Base-by-base conservation (phyloP, 53 echinoderm and acorn worm genomes). In the Holothuria scabra region DNA sequence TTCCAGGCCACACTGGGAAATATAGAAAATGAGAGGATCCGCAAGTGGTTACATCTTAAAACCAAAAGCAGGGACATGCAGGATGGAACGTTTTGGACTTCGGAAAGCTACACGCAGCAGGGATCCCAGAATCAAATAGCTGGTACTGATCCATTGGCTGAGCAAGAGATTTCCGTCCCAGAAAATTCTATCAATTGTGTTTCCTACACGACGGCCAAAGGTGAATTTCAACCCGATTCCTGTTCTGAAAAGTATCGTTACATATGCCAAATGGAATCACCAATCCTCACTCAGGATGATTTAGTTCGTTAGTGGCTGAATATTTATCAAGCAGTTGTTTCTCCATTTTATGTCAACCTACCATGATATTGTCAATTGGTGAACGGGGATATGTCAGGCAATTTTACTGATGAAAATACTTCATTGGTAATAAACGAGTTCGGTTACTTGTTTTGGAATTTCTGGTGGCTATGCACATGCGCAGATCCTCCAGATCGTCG, bases 121-220 rank as follows among this genome's bases (percentile, higher is more conserved):
- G 35, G 10, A 16, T 23, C 35, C 68, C 14, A 13, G 68, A 41
- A 34, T 14, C 33, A n/a, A n/a, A n/a, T n/a, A n/a, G n/a, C n/a
- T n/a, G 68, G 34, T 21, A 5, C 68, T 37, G 35, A 68, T 33
- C 35, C 35, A 68, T 37, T 68, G 32, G 41, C 35, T 24, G 34
- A 28, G 20, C 16, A n/a, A 26, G 3, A 35, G 35, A 35, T n/a
- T n/a, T n/a, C 28, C 20, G 11, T 67, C 30, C 19, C 10, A 33
- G 67, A 35, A 25, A 29, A 67, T 20, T 67, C 67, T 16, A 67
- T 33, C 19, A 41, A 68, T 22, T 68, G 68, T 22, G 68, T 68
- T 29, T 13, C 41, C 35, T 12, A 68, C 34, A 32, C 12, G 8
- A 12, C 3, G 32, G 31, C 34, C 37, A 12, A 68, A n/a, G n/a